These are phyloP conservation scores for Eudiplozoon nipponicum DNA, from an alignment of 2,888 invertebrate genomes.

Conservation along the genomic window DNA sequence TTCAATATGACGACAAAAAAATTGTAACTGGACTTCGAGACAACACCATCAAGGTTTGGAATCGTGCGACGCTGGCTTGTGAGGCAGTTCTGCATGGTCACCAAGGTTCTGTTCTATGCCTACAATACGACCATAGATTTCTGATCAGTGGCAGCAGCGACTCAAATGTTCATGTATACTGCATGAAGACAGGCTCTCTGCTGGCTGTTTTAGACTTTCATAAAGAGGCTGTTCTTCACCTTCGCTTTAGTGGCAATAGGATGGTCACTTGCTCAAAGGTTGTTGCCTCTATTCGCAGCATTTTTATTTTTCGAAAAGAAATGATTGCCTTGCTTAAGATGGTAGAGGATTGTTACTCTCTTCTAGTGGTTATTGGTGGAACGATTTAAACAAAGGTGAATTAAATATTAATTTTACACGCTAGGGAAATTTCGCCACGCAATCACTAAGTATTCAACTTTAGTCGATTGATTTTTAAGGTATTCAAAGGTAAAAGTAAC, in stretches of 20 bases:
- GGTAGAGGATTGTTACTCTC: no score
- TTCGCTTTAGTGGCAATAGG: constrained; percentile 77
- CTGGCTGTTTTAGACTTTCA: constrained; percentile 80
- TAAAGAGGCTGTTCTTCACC: constrained; percentile 75
- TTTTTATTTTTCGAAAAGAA: no score
- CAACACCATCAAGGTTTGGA: constrained; percentile 91
- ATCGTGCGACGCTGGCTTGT: constrained; percentile 37
- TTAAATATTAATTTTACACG: no score
- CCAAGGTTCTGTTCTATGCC: constrained; percentile 71
- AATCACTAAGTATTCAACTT: no score
- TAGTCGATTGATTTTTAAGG: no score
- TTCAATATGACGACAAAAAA: constrained; percentile 83
- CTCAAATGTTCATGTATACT: constrained; percentile 78
- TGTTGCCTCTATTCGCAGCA: no score
- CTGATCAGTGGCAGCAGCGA: constrained; percentile 81
- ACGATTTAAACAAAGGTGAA: no score
- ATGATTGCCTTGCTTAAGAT: no score
- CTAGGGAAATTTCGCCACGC: no score
- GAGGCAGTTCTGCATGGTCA: constrained; percentile 43
- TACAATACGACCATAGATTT: constrained; percentile 78
- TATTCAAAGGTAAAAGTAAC: no score
- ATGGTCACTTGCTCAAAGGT: constrained; percentile 92
- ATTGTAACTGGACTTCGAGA: constrained; percentile 77
- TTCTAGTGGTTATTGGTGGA: no score
- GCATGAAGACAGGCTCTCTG: constrained; percentile 61